Conservation (phyloP, 2,797 vertebrate genomes). For the Poeciliopsis gracilis region DNA sequence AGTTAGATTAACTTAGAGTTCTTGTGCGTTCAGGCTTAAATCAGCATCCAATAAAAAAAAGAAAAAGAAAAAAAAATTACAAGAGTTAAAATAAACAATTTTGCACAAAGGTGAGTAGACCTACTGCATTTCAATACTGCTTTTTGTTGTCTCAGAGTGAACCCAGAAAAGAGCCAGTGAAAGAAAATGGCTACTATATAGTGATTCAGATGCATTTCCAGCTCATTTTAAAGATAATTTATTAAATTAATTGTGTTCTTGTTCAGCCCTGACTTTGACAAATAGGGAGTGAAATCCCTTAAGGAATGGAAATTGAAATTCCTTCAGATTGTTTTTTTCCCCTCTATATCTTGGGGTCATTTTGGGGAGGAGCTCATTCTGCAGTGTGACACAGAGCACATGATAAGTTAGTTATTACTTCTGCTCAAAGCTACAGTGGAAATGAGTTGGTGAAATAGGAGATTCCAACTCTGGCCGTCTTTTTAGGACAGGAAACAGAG, state of each 20-base stretch:
- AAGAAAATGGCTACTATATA: neutral
- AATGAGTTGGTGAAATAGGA: neutral
- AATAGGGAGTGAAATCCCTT: neutral
- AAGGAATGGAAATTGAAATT: constrained; percentile 3
- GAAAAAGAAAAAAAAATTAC: neutral
- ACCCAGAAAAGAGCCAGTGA: neutral
- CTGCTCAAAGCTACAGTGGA: neutral
- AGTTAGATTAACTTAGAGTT: neutral
- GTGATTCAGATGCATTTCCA: neutral
- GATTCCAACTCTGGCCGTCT: constrained; percentile 6
- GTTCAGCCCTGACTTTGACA: constrained; percentile 2
- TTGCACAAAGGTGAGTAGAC: neutral
- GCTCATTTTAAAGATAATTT: neutral
- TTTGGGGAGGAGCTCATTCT: constrained; percentile 20
- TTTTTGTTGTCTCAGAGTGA: neutral
- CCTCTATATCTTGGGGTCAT: constrained; percentile 16
- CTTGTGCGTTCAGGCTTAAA: neutral
- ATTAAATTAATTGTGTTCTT: neutral
- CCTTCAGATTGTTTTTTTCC: neutral
- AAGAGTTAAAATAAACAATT: neutral
- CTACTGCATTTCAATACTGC: neutral
- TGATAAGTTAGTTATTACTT: constrained; percentile 8
- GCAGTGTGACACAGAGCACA: neutral
- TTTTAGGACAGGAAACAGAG: constrained; percentile 30
- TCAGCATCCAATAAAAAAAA: neutral